Conservation (phyloP, 1,140 invertebrate species). For the Apis cerana region DNA sequence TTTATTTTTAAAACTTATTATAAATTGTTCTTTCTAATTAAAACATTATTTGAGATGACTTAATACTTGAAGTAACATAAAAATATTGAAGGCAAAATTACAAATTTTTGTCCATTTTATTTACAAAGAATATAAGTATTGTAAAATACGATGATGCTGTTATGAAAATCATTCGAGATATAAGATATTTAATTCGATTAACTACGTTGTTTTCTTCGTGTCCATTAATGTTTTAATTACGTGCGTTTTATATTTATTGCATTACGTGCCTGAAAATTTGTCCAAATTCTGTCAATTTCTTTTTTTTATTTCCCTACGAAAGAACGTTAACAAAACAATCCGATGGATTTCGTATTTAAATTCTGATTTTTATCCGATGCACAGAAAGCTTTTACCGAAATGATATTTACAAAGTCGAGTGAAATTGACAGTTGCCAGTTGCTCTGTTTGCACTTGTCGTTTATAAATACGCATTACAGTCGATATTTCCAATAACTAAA, state of each 20-base stretch:
- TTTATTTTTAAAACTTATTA: no score
- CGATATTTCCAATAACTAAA: constrained; percentile 10
- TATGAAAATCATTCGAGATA: neutral
- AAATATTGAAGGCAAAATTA: neutral
- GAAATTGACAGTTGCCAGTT: neutral
- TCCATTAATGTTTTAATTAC: constrained; percentile 2
- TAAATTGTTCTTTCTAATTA: no score
- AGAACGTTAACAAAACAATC: constrained; percentile 19
- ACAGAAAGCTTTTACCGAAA: constrained; percentile 12
- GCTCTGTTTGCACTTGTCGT: neutral
- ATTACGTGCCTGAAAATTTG: neutral
- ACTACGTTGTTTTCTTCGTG: neutral
- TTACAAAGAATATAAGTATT: no score
- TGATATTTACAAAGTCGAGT: constrained; percentile 37
- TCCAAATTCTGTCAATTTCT: neutral
- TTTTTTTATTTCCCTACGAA: neutral
- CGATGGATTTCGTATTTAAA: neutral
- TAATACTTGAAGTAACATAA: no score
- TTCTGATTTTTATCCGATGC: constrained; percentile 22
- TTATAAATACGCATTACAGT: constrained; percentile 1
- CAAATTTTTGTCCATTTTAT: neutral
- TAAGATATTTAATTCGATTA: neutral
- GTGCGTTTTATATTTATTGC: neutral
- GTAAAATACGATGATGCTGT: neutral
- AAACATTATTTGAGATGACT: no score